Evolutionary conservation across 2,797 vertebrate genomes (phyloP), one percentile per base, ranked within the genome.

Genomic region (Odontamblyopus rebecca): DNA sequence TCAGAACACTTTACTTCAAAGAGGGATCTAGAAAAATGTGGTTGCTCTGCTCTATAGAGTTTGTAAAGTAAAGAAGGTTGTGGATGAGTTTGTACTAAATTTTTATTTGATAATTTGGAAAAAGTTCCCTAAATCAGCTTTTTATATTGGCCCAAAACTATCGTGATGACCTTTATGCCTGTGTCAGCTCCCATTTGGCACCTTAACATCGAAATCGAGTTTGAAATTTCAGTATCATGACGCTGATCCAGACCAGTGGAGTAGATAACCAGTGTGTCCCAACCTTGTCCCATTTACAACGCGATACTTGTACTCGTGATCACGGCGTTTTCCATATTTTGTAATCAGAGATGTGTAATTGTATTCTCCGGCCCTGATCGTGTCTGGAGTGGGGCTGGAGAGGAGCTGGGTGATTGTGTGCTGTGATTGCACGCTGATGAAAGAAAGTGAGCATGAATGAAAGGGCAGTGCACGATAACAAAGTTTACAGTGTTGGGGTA

Each of bases 341-440:
- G 77, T 71, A 83, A 86, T 89, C 78, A 84, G 61, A 68, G 63
- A 64, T 71, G 67, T 76, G 59, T 15, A 23, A 57, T 66, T 26
- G 63, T 26, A 35, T 27, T 16, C 63, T 18, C 41, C 4, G 7
- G 63, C 63, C 44, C 63, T 18, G 38, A 62, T 66, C n/a, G 15
- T 44, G 26, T 18, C 3, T 15, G 9, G 41, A 66, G 41, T 27
- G 63, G 63, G 44, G 50, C 7, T 66, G 67, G 19, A 26, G 63
- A 48, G 72, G 60, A 19, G 74, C 27, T 65, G 54, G 78, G 82
- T 70, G 82, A 82, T 35, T 61, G 81, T 59, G 67, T 67, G 0
- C 57, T 72, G 74, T 77, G 82, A 89, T 81, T 75, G 76, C 81
- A 23, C 29, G 71, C 67, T 82, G 85, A 84, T 78, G 81, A 81